Evolutionary conservation across 1,140 invertebrate genomes (phyloP), one percentile per base, ranked within the genome.

Genomic region (Drosophila grimshawi): DNA sequence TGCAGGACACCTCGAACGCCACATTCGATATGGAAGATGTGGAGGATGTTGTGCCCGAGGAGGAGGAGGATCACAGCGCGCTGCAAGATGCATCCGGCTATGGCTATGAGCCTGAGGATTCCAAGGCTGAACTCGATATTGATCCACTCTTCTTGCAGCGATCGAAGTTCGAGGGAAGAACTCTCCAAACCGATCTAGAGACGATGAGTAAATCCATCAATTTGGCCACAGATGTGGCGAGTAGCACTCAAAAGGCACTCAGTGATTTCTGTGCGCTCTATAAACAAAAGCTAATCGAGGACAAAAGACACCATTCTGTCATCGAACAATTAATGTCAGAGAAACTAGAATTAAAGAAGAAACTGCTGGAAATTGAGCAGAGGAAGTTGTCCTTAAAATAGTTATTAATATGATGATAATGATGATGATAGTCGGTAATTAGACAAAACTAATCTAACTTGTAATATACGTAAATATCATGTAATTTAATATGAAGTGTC

Each of bases 351-450:
- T 35, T 88, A 3, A 88, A 89, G 30, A 83, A 74, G 29, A 80
- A 88, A 60, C 67, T 80, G 5, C 45, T 88, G 27, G 85, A 88
- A 72, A 85, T 88, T 30, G 83, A 88, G 45, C 83, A 85, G 32
- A 43, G 66, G 5, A 88, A 89, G 37, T 51, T 89, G 27, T 78
- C 64, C 4, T 39, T 89, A 1, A 80, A 89, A 74, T 76, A 51
- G 27, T 65, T 35, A 59, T 3, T 19, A 53, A 32, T 46, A 53
- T 53, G 5, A 32, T 46, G 60, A 19, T 19, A 1, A 19, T 19
- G 19, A 19, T 19, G 19, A 19, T n/a, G 41, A 10, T 57, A 60
- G 55, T 6, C 41, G 53, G 29, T 61, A 61, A 61, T 41, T 61
- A 67, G 63, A 7, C 6, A 53, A 52, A 51, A 37, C 52, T 68